A percentile compares a stretch with the other conserved stretches of the same genome.
Conservation (phyloP, 2,888 invertebrate genomes). For the Ormyrus labotus region DNA sequence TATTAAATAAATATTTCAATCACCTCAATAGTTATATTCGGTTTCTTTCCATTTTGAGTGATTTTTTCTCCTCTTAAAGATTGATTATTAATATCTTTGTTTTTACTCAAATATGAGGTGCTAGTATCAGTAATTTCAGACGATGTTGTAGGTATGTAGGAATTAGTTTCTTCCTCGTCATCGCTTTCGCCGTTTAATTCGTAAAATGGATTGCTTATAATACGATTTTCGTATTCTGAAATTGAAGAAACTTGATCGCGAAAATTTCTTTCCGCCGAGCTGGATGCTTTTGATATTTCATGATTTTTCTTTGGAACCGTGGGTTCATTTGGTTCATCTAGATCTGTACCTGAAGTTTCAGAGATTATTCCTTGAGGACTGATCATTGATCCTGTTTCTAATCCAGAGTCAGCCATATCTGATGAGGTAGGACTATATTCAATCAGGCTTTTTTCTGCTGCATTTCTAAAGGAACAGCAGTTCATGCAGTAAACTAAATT, state of each 20-base stretch:
- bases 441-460: conserved; percentile 7
- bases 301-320: conserved; percentile 56
- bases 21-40: conserved; percentile 36
- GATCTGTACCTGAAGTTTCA: conserved; percentile 72
- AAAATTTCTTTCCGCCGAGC: conserved; percentile 67
- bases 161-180: conserved; percentile 60
- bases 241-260: conserved; percentile 55
- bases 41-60: conserved; percentile 42
- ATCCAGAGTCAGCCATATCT: conserved; percentile 75
- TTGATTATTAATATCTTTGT: conserved; percentile 9
- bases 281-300: conserved; percentile 29
- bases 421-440: conserved; percentile 64
- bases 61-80: conserved; percentile 36
- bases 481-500: conserved; percentile 16
- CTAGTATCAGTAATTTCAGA: conserved; percentile 66
- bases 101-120: background rate
- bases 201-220: conserved; percentile 69
- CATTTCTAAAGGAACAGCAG: conserved; percentile 27
- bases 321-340: conserved; percentile 67
- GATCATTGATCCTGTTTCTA: conserved; percentile 73
- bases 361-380: conserved; percentile 75
- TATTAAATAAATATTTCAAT: background rate
- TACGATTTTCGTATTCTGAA: conserved; percentile 68
- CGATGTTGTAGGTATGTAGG: conserved; percentile 64
- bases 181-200: conserved; percentile 63